Percentiles rank a stretch among this genome's conserved stretches.
Conservation (phyloP, 2,797 vertebrate genomes). For the Acanthurus leucopareius region DNA sequence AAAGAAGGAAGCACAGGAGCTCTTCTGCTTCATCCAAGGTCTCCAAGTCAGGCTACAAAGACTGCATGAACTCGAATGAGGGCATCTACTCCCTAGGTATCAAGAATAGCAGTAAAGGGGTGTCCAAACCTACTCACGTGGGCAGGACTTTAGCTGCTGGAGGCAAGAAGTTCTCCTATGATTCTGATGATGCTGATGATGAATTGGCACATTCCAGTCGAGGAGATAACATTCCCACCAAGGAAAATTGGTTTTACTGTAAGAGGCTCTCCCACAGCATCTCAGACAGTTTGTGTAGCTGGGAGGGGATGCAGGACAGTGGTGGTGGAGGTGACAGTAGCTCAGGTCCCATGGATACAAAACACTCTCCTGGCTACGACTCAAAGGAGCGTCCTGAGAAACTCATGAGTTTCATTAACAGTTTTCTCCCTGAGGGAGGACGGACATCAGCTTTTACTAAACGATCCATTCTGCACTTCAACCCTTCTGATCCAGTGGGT, state of each 20-base stretch:
- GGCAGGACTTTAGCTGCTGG: constrained; percentile 72
- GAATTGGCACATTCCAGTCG: constrained; percentile 81
- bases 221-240: constrained; percentile 82
- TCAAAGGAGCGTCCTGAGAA: constrained; percentile 89
- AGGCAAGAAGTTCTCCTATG: constrained; percentile 84
- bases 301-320: constrained; percentile 81
- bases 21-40: constrained; percentile 86
- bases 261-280: constrained; percentile 89
- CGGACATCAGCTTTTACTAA: constrained; percentile 77
- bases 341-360: constrained; percentile 58
- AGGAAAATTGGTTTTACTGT: constrained; percentile 82
- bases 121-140: constrained; percentile 74
- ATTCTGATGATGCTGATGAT: constrained; percentile 91
- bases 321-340: constrained; percentile 60
- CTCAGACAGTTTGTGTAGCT: constrained; percentile 92
- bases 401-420: constrained; percentile 87
- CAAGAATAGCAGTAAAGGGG: constrained; percentile 84
- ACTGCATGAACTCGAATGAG: constrained; percentile 97
- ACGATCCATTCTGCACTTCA: constrained; percentile 73
- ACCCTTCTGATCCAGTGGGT: constrained; percentile 56
- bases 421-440: constrained; percentile 83
- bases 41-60: constrained; percentile 92
- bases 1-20: constrained; percentile 88
- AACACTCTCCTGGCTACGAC: constrained; percentile 75
- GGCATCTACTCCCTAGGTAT: constrained; percentile 95